These are phyloP conservation scores for Morus bassanus DNA, from an alignment of 2,797 vertebrate genomes.

Conservation along the genomic window DNA sequence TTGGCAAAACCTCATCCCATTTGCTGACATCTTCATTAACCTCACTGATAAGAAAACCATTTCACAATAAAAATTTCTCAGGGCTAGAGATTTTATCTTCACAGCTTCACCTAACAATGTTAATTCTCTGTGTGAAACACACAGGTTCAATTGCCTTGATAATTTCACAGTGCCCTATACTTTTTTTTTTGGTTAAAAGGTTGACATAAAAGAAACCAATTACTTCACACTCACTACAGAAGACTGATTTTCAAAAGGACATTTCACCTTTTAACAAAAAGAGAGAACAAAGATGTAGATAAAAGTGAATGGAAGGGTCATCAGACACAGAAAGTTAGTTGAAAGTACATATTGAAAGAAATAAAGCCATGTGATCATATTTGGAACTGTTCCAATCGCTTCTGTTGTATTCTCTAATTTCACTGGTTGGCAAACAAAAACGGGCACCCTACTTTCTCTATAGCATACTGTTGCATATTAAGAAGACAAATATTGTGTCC, in stretches of 20 bases:
- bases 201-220: slow-evolving; percentile 62
- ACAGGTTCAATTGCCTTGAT: slow-evolving; percentile 59
- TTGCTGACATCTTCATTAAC: slow-evolving; percentile 81
- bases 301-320: slow-evolving; percentile 33
- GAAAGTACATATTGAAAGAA: background rate
- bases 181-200: slow-evolving; percentile 41
- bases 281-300: background rate
- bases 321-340: background rate
- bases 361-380: background rate
- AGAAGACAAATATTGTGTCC: background rate
- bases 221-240: slow-evolving; percentile 31
- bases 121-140: slow-evolving; percentile 63
- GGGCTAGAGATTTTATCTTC: slow-evolving; percentile 72
- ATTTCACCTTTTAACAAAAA: slow-evolving; percentile 52
- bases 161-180: slow-evolving; percentile 23
- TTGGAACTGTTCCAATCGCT: background rate
- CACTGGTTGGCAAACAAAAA: background rate
- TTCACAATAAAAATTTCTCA: slow-evolving; percentile 73
- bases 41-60: slow-evolving; percentile 73
- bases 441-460: background rate
- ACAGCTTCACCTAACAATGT: slow-evolving; percentile 63
- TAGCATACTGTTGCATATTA: background rate
- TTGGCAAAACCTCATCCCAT: slow-evolving; percentile 69
- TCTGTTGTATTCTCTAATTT: background rate
- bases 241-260: slow-evolving; percentile 52